phyloP scores from a whole-genome alignment of 2,888 invertebrate species.

The Mechanitis mazaeus region DNA sequence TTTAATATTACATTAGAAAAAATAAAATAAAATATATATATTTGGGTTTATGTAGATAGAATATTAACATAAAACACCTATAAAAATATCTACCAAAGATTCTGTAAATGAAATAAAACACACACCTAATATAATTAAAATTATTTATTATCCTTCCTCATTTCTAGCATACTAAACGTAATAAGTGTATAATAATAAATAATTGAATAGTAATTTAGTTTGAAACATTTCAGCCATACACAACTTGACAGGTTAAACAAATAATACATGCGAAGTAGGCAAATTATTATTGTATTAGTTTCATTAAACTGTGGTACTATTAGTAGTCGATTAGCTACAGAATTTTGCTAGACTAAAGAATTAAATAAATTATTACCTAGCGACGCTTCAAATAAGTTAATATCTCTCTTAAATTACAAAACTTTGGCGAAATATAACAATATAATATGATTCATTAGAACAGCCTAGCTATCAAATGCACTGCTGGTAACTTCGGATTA shows the following conservation, averaged over 20 bases:
- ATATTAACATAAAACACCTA: too few relatives aligned
- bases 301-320: constrained; percentile 52
- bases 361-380: constrained; percentile 55
- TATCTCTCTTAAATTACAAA: constrained; percentile 63
- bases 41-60: too few relatives aligned
- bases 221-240: constrained; percentile 74
- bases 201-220: constrained; percentile 76
- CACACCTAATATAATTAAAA: constrained; percentile 75
- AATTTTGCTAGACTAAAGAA: constrained; percentile 34
- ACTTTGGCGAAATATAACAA: constrained; percentile 74
- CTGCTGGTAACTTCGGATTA: constrained; percentile 34
- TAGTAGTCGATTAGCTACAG: constrained; percentile 48
- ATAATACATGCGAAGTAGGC: constrained; percentile 70
- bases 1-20: too few relatives aligned
- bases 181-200: constrained; percentile 78
- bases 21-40: too few relatives aligned
- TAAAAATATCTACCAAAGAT: too few relatives aligned
- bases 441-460: constrained; percentile 48
- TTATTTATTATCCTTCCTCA: constrained; percentile 79
- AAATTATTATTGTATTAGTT: constrained; percentile 70
- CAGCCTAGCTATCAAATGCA: constrained; percentile 54
- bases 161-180: constrained; percentile 79
- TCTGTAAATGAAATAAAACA: constrained; percentile 51
- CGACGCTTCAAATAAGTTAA: constrained; percentile 56
- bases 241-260: constrained; percentile 66